Conservation (phyloP, 2,888 invertebrate species). For the Volucella bombylans region DNA sequence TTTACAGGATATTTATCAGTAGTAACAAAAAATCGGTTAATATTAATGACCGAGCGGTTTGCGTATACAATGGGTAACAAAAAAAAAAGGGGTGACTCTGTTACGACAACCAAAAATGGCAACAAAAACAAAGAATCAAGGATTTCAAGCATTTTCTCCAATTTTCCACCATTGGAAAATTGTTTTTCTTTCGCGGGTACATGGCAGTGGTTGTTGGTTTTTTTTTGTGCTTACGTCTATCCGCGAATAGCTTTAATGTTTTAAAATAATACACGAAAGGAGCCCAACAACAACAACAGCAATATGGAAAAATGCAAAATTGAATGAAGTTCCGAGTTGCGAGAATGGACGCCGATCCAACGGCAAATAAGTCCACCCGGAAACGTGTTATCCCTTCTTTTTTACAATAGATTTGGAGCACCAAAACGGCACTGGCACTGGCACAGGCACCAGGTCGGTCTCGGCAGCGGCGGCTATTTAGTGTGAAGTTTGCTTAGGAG, state of each 20-base stretch:
- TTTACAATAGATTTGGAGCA: slow-evolving; percentile 52
- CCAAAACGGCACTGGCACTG: slow-evolving; percentile 32
- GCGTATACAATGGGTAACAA: slow-evolving; percentile 57
- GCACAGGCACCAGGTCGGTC: slow-evolving; percentile 19
- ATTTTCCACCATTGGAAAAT: slow-evolving; percentile 73
- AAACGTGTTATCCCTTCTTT: slow-evolving; percentile 64
- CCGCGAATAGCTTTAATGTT: slow-evolving; percentile 64
- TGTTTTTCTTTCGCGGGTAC: slow-evolving; percentile 70
- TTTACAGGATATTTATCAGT: slow-evolving; percentile 73
- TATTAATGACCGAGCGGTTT: slow-evolving; percentile 74
- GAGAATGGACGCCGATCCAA: slow-evolving; percentile 48
- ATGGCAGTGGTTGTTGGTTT: slow-evolving; percentile 10
- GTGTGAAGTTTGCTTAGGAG: slow-evolving; percentile 41
- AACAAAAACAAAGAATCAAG: slow-evolving; percentile 48
- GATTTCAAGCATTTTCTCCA: slow-evolving; percentile 51
- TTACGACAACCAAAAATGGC: slow-evolving; percentile 44
- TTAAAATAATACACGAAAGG: slow-evolving; percentile 59
- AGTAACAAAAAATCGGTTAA: slow-evolving; percentile 73
- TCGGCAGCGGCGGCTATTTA: not conserved
- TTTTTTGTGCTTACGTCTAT: slow-evolving; percentile 48
- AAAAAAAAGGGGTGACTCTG: slow-evolving; percentile 72
- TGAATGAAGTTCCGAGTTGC: slow-evolving; percentile 37
- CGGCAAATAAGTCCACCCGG: slow-evolving; percentile 72
- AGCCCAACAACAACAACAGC: slow-evolving; percentile 14
- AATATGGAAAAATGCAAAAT: slow-evolving; percentile 36